phyloP scores from a whole-genome alignment of 1,140 invertebrate genomes.

The Thaumetopoea pityocampa region DNA sequence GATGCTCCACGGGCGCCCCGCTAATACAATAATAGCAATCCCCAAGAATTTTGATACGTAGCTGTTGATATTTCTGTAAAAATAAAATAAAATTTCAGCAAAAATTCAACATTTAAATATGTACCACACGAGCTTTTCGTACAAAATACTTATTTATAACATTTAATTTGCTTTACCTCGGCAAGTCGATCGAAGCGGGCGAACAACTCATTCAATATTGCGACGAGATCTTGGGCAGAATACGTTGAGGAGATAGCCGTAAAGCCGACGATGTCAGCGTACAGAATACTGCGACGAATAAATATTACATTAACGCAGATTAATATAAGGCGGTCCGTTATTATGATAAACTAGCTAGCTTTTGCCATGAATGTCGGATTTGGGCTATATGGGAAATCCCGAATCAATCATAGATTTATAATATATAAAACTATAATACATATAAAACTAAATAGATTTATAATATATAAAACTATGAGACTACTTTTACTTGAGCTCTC shows the following conservation, averaged over 20 bases:
- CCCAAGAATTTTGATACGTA: slow-evolving; percentile 96
- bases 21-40: slow-evolving; percentile 98
- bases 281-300: slow-evolving; percentile 82
- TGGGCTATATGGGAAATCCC: too few relatives aligned
- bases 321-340: too few relatives aligned
- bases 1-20: slow-evolving; percentile 90
- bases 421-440: too few relatives aligned
- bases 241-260: slow-evolving; percentile 97
- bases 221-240: slow-evolving; percentile 93
- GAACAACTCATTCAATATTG: slow-evolving; percentile 95
- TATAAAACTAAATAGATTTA: too few relatives aligned
- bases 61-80: slow-evolving; percentile 92
- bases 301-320: slow-evolving; percentile 18
- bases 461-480: too few relatives aligned
- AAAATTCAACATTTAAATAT: slow-evolving; percentile 4
- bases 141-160: slow-evolving; percentile 9
- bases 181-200: slow-evolving; percentile 94
- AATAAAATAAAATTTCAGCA: slow-evolving; percentile 17
- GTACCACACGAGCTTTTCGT: not conserved
- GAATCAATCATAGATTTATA: too few relatives aligned
- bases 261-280: slow-evolving; percentile 95
- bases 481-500: too few relatives aligned
- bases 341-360: too few relatives aligned
- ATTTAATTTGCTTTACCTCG: slow-evolving; percentile 78
- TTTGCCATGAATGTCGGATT: too few relatives aligned